Base-by-base conservation (phyloP, 2,797 vertebrate species). In the Sebastes cheni region DNA sequence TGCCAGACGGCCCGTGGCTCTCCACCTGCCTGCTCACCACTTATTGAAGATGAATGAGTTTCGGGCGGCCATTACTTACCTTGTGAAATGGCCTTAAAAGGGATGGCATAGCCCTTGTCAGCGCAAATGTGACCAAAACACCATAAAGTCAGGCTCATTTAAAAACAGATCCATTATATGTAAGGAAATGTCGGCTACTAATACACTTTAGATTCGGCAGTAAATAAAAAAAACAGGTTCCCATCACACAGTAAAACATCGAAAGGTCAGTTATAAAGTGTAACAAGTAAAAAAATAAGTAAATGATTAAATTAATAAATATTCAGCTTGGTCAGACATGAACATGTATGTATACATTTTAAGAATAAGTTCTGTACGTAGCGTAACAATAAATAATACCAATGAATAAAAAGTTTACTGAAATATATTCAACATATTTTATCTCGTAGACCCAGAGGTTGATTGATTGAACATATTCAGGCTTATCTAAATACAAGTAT, bases 41-140 rank as follows among this genome's bases (percentile, higher is more conserved):
- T 92, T 88, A 88, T 67, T 88, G 84, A 89, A 89, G 91, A 93
- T 85, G 75, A 88, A 93, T 87, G 84, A 88, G 81, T 86, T 79
- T 75, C 79, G 64, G 81, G 72, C 14, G 18, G 69, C 82, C 78
- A 91, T 94, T 91, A 91, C 86, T 92, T 92, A 91, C 77, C 72
- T 55, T 9, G 73, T 80, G 86, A 87, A 91, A 90, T 84, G 68
- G 84, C 86, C 87, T 86, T 87, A 86, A 88, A 90, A 88, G 75
- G 80, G 79, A 87, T 81, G 79, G 73, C 72, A 58, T 60, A 61
- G 79, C 82, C 82, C 73, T 65, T 80, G 75, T 85, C 74, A 83
- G 71, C n/a, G 58, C 73, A 65, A 87, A 89, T 86, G 81, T 86
- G 89, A 92, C 85, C 82, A 83, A 86, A 71, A 88, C 67, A 71